Evolutionary conservation across 2,113 vertebrate species (phyloP).

Genomic region (Mandrillus leucophaeus): DNA sequence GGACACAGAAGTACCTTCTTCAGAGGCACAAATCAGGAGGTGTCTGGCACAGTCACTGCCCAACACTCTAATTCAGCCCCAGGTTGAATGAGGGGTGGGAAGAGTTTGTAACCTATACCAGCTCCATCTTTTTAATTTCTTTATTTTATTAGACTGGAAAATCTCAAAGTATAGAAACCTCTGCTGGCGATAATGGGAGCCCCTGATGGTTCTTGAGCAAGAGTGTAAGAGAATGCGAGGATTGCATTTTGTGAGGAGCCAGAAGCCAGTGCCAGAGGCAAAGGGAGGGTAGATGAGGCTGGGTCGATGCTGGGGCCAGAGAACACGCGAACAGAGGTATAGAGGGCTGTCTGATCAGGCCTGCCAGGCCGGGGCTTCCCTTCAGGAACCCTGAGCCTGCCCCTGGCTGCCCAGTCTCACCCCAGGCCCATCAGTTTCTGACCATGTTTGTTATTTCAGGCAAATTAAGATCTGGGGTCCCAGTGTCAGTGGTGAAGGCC

Average conservation of each 20-base stretch:
- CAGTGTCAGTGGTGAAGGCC: neutral
- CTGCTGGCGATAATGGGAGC: neutral
- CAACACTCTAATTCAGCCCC: neutral
- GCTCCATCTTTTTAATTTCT: neutral
- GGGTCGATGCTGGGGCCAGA: neutral
- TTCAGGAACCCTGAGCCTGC: no score
- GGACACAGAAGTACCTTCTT: neutral
- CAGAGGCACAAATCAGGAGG: neutral
- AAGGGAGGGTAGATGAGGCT: neutral
- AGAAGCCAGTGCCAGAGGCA: neutral
- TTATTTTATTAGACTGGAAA: neutral
- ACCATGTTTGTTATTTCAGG: slow-evolving; percentile 63
- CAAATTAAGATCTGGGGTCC: slow-evolving; percentile 54
- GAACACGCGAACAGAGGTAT: neutral
- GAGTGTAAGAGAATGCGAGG: neutral
- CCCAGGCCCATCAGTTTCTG: neutral
- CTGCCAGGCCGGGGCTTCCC: neutral
- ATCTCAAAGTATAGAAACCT: neutral
- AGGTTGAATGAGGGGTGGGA: neutral
- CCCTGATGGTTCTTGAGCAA: neutral
- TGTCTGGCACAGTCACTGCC: neutral
- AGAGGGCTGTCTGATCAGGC: neutral
- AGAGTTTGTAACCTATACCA: neutral
- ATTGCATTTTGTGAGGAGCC: neutral
- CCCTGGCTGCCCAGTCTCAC: neutral